phyloP scores from a whole-genome alignment of 1,140 invertebrate genomes.

The Neodiprion pinetum region DNA sequence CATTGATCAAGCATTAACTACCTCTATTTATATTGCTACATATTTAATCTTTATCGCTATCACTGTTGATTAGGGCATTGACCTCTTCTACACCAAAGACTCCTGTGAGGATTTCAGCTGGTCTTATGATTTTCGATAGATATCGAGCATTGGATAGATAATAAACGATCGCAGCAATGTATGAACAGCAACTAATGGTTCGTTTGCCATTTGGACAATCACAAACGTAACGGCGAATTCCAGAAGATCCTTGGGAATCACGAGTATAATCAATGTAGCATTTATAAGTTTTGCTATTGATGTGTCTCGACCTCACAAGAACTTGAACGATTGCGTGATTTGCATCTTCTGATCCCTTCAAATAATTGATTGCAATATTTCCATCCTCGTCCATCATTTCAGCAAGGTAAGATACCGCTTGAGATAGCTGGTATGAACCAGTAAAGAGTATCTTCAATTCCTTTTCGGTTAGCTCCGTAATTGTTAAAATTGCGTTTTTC shows the following conservation, averaged over 20 bases:
- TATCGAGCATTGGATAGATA: no score
- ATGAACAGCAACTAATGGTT: no score
- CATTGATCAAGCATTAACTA: no score
- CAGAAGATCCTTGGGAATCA: not conserved
- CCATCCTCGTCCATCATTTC: no score
- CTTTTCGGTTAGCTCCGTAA: not conserved
- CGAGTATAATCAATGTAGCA: slow-evolving; percentile 16
- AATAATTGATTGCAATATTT: no score
- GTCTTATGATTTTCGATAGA: no score
- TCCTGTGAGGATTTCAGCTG: no score
- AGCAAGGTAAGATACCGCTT: no score
- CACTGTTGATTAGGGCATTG: slow-evolving; percentile 8
- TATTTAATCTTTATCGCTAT: not conserved
- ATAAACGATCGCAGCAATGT: no score
- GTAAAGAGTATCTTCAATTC: no score
- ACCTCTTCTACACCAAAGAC: not conserved
- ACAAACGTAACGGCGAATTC: slow-evolving; percentile 1
- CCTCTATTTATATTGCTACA: no score
- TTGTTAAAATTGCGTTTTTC: slow-evolving; percentile 9
- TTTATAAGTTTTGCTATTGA: slow-evolving; percentile 11
- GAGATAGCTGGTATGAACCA: no score
- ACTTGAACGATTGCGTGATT: not conserved
- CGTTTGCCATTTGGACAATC: slow-evolving; percentile 9
- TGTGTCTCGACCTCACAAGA: slow-evolving; percentile 10
- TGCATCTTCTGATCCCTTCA: not conserved